Base-by-base conservation (phyloP, 64 coral and sea anemone species). In the Dendronephthya gigantea region DNA sequence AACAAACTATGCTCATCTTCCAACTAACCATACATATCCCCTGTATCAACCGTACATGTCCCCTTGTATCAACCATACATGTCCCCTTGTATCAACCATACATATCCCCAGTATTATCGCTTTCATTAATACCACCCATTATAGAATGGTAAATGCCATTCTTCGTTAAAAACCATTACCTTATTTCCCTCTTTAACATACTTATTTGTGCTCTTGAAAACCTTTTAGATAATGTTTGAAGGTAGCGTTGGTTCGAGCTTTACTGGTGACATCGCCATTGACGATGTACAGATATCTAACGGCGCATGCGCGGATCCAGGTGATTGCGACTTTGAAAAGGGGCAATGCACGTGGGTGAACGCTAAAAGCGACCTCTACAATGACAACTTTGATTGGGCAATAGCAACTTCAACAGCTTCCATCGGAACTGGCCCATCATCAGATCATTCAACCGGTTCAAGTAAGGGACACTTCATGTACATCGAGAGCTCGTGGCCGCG, bases 291-390 rank as follows among this genome's bases (percentile, higher is more conserved):
- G 40, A 82, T 92, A 40, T 70, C 85, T 36, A 86, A 90, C 48
- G 94, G 94, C 31, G 86, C 88, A 25, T 96, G 94, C 68, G 90
- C 88, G 59, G 79, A 90, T n/a, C 94, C 94, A 85, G 94, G 94
- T 96, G 92, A 98, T 27, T 98, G 95, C 68, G 88, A 87, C 35
- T 98, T 98, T 88, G 95, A 98, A 62, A 91, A 83, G 38, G 95
- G 95, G 9, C 49, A 52, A 39, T 98, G 95, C 52, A 93, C 95
- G 0, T 98, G 95, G 95, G 62, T 89, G 7, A 98, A 98, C 81
- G 89, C 92, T 27, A 81, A 82, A 22, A 39, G 74, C 5, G 86
- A 84, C 68, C 35, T 86, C 84, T 83, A 89, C n/a, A 87, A 89
- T 31, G 95, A 98, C 69, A 90, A 98, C 47, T 98, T 98, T 85